A percentile compares a stretch with the other conserved stretches of the same genome.
These are phyloP conservation scores for Mus spretus DNA, from an alignment of 2,797 vertebrate genomes.

Conservation along the genomic window DNA sequence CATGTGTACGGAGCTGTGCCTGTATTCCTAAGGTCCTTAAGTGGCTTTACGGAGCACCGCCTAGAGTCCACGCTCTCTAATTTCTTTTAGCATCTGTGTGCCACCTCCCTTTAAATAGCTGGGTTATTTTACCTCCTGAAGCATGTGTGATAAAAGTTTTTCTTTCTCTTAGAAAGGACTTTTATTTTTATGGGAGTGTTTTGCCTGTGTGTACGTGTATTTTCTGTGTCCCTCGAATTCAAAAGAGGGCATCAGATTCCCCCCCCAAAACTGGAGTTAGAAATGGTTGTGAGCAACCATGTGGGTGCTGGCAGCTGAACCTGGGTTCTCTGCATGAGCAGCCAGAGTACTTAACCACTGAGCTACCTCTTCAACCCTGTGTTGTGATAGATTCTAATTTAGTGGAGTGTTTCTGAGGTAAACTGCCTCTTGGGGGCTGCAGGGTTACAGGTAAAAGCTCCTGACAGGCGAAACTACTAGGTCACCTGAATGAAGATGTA, in stretches of 20 bases:
- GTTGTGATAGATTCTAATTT: not conserved
- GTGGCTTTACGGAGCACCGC: not conserved
- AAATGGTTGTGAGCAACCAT: not conserved
- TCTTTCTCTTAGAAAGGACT: not conserved
- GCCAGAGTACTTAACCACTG: not conserved
- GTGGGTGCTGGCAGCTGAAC: not conserved
- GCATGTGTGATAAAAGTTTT: not conserved
- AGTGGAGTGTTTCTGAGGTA: not conserved
- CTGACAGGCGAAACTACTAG: not conserved
- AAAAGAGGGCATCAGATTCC: not conserved
- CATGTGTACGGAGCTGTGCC: no score
- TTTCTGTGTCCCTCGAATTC: not conserved
- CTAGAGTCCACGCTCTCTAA: not conserved
- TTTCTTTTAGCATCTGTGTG: not conserved
- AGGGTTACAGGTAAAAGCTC: not conserved
- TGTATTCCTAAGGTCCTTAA: not conserved
- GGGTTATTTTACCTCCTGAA: not conserved
- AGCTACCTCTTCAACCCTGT: not conserved
- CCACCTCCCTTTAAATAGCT: not conserved
- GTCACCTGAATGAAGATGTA: rapidly evolving
- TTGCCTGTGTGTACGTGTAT: not conserved
- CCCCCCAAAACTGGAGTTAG: not conserved
- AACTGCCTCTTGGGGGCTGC: not conserved
- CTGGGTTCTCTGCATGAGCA: not conserved
- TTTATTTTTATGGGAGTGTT: not conserved